These are phyloP conservation scores for Ara ararauna DNA, from an alignment of 2,797 vertebrate genomes.

Conservation along the genomic window DNA sequence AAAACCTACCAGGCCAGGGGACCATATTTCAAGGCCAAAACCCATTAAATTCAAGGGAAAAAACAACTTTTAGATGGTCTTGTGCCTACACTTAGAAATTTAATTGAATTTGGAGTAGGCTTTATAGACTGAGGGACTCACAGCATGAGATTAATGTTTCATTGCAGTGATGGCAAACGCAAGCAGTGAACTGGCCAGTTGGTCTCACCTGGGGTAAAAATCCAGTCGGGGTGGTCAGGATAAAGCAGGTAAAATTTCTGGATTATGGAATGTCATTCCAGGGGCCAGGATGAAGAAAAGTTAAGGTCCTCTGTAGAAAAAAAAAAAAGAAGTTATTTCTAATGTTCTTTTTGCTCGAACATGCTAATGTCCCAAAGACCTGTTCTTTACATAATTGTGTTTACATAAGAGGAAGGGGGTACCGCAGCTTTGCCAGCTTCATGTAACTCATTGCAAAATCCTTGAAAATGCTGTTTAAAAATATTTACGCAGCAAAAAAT, in stretches of 20 bases:
- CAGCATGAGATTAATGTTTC: conserved; percentile 44
- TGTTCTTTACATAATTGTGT: conserved; percentile 52
- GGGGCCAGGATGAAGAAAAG: not conserved
- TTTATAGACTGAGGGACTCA: conserved; percentile 4
- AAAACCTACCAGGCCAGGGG: conserved; percentile 22
- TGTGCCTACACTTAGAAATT: conserved; percentile 51
- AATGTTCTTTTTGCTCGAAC: conserved; percentile 12
- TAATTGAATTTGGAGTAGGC: conserved; percentile 62
- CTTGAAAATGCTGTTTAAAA: conserved; percentile 65
- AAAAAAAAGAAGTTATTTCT: not conserved
- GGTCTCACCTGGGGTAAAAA: not conserved
- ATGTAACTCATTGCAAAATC: conserved; percentile 59
- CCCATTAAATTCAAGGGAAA: conserved; percentile 50
- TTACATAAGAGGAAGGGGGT: conserved; percentile 44
- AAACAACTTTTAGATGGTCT: conserved; percentile 61
- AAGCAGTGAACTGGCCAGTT: conserved; percentile 3
- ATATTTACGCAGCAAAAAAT: conserved; percentile 53
- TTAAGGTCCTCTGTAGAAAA: not conserved
- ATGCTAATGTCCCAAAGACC: conserved; percentile 2
- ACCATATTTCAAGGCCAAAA: conserved; percentile 42
- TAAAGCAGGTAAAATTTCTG: conserved; percentile 25
- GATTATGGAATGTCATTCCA: not conserved
- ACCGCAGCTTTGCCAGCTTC: conserved; percentile 32
- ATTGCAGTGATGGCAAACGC: conserved; percentile 26
- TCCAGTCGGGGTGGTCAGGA: not conserved